A percentile compares a stretch with the other conserved stretches of the same genome.
These are phyloP conservation scores for Campylomormyrus tamandua DNA, from an alignment of 2,113 vertebrate genomes.

Conservation along the genomic window DNA sequence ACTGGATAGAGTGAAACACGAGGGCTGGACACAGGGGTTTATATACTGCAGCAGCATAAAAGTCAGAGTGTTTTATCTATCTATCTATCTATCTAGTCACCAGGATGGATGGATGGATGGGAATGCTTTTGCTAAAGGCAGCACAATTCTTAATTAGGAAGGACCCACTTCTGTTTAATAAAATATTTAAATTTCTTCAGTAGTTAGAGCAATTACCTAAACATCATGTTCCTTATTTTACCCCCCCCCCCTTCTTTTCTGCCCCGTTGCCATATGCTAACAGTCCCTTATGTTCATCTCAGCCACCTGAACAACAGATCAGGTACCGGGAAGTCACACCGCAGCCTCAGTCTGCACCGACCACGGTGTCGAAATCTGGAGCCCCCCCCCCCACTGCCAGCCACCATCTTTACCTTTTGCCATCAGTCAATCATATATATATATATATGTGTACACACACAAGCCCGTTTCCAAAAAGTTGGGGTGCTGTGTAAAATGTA, in stretches of 20 bases:
- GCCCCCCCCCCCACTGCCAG: background rate
- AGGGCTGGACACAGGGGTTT: background rate
- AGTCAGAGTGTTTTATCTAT: background rate
- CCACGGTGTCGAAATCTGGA: background rate
- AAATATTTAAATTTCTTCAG: background rate
- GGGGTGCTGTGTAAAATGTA: no score
- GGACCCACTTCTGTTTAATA: background rate
- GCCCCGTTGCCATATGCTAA: constrained; percentile 50
- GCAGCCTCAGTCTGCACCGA: constrained; percentile 25
- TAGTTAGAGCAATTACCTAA: background rate
- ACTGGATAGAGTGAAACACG: background rate
- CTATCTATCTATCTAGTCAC: no score
- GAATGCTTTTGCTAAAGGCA: background rate
- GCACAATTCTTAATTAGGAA: background rate
- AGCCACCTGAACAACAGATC: constrained; percentile 83
- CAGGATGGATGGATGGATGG: background rate
- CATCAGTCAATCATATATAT: background rate
- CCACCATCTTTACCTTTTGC: constrained; percentile 10
- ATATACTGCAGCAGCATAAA: background rate
- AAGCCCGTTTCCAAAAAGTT: no score
- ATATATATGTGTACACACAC: constrained; percentile 5
- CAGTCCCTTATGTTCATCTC: constrained; percentile 88
- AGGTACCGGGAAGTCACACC: constrained; percentile 68
- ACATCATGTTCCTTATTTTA: background rate
- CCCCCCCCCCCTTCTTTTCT: constrained; percentile 27